Conservation (phyloP, 2,797 vertebrate genomes). For the Onychomys leucogaster region DNA sequence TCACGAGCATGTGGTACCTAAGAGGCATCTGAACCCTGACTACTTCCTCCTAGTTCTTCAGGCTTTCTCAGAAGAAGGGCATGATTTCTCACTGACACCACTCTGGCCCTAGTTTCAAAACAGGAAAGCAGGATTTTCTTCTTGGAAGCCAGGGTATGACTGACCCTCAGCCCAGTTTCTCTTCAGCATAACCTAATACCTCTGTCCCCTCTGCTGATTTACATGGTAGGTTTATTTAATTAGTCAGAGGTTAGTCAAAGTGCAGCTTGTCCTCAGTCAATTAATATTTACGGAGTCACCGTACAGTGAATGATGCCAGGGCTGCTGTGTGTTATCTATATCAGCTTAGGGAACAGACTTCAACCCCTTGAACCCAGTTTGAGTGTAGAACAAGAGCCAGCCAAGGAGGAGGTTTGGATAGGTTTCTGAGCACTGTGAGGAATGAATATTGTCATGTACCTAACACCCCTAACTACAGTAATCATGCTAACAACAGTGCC, state of each 20-base stretch:
- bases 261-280: slow-evolving; percentile 74
- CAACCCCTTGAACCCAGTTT: slow-evolving; percentile 41
- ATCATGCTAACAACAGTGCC: not conserved
- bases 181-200: slow-evolving; percentile 33
- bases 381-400: not conserved
- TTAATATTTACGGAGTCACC: slow-evolving; percentile 78
- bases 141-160: slow-evolving; percentile 21
- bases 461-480: not conserved
- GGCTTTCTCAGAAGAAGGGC: not conserved
- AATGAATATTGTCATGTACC: not conserved
- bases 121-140: slow-evolving; percentile 13
- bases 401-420: not conserved
- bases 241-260: slow-evolving; percentile 78
- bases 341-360: slow-evolving; percentile 66
- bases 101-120: not conserved
- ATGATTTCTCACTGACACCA: slow-evolving; percentile 38
- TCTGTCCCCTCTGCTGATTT: slow-evolving; percentile 65
- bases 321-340: slow-evolving; percentile 67
- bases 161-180: slow-evolving; percentile 57
- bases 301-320: slow-evolving; percentile 54
- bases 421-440: not conserved
- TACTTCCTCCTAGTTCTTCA: not conserved
- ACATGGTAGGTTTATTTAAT: slow-evolving; percentile 77
- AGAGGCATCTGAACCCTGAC: not conserved
- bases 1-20: not conserved